Percentiles rank a stretch among this genome's conserved stretches.
Evolutionary conservation across 1,140 invertebrate genomes (phyloP).

Genomic region (Panulirus ornatus): DNA sequence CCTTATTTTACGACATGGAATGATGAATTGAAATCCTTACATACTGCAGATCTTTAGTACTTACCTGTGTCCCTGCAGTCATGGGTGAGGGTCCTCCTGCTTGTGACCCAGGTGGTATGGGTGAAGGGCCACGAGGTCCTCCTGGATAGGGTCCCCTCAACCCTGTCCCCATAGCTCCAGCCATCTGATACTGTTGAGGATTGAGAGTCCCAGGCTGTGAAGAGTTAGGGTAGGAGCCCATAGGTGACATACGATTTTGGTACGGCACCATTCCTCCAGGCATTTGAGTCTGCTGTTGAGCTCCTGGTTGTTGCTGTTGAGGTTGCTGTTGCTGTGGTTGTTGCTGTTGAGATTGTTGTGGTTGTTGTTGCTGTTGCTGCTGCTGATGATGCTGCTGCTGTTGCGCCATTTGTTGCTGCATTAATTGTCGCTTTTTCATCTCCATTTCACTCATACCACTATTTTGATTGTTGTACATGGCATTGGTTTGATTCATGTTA

Average conservation of each 20-base stretch:
- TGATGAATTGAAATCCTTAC: no score
- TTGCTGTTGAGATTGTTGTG: slow-evolving; percentile 53
- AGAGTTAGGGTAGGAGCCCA: slow-evolving; percentile 58
- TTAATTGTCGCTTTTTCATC: slow-evolving; percentile 64
- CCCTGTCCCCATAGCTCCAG: slow-evolving; percentile 47
- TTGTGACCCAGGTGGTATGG: slow-evolving; percentile 65
- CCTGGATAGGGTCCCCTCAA: slow-evolving; percentile 65
- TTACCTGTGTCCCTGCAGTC: slow-evolving; percentile 68
- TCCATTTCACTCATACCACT: slow-evolving; percentile 71
- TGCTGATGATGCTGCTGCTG: slow-evolving; percentile 64
- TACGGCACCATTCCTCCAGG: slow-evolving; percentile 49
- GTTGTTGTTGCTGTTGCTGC: slow-evolving; percentile 53
- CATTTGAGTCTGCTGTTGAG: slow-evolving; percentile 58
- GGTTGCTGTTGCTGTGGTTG: slow-evolving; percentile 66
- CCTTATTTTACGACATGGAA: no score
- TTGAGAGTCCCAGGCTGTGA: slow-evolving; percentile 54
- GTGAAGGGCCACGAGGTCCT: slow-evolving; percentile 60
- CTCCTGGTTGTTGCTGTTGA: slow-evolving; percentile 51
- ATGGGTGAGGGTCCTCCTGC: slow-evolving; percentile 68
- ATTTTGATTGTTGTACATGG: slow-evolving; percentile 71
- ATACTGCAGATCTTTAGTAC: background rate
- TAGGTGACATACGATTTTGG: slow-evolving; percentile 69
- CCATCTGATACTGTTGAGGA: slow-evolving; percentile 59
- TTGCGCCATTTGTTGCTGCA: slow-evolving; percentile 42
- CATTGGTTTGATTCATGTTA: slow-evolving; percentile 69